These are phyloP conservation scores for Labeo rohita DNA, from an alignment of 2,113 vertebrate genomes.

Conservation along the genomic window DNA sequence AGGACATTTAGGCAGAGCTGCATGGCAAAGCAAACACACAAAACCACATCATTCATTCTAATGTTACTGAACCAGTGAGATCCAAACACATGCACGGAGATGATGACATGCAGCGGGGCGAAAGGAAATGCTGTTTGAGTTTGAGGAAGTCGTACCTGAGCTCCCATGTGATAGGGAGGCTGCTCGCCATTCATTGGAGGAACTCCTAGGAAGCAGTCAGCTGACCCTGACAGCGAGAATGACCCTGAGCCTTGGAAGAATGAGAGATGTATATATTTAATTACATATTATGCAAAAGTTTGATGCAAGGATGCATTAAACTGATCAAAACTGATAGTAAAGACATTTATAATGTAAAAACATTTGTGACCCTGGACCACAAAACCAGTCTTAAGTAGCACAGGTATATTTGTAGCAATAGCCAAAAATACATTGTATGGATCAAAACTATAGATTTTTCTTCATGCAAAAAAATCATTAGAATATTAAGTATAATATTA, in stretches of 20 bases:
- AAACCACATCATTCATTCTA: not conserved
- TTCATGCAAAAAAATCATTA: no score
- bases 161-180: constrained; percentile 78
- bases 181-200: constrained; percentile 87
- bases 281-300: no score
- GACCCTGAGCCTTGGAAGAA: constrained; percentile 83
- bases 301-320: no score
- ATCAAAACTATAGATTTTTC: no score
- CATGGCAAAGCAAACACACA: constrained; percentile 26
- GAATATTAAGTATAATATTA: no score
- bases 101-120: not conserved
- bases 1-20: constrained; percentile 30
- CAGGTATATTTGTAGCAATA: no score
- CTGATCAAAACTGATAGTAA: no score
- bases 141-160: constrained; percentile 75
- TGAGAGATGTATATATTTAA: not conserved
- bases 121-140: no score
- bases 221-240: constrained; percentile 88
- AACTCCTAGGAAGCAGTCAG: constrained; percentile 89
- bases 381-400: no score
- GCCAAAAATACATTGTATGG: no score
- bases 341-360: no score
- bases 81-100: not conserved
- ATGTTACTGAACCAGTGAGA: not conserved
- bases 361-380: no score